These are phyloP conservation scores for Protonibea diacanthus DNA, from an alignment of 2,797 vertebrate species.

Conservation along the genomic window DNA sequence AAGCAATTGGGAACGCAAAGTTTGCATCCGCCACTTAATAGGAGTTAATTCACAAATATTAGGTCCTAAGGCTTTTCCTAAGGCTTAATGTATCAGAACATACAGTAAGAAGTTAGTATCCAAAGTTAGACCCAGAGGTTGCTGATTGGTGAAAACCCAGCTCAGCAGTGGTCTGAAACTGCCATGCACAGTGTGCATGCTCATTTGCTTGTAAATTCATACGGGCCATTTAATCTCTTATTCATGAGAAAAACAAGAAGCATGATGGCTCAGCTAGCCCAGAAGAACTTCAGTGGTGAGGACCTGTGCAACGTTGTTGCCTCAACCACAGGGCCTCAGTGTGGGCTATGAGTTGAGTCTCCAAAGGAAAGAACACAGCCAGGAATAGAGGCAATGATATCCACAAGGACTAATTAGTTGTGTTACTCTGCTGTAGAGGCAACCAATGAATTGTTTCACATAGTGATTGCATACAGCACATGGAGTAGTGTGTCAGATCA, in stretches of 20 bases:
- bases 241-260: slow-evolving; percentile 78
- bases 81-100: slow-evolving; percentile 4
- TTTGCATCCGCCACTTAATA: background rate
- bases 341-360: slow-evolving; percentile 32
- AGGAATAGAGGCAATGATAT: slow-evolving; percentile 48
- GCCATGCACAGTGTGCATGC: slow-evolving; percentile 37
- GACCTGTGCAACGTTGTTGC: slow-evolving; percentile 44
- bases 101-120: slow-evolving; percentile 31
- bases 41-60: background rate
- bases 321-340: slow-evolving; percentile 25
- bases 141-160: slow-evolving; percentile 49
- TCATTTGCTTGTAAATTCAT: slow-evolving; percentile 57
- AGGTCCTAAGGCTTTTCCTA: slow-evolving; percentile 9
- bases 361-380: slow-evolving; percentile 45
- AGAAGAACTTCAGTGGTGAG: slow-evolving; percentile 47
- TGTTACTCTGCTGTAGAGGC: slow-evolving; percentile 32
- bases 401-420: slow-evolving; percentile 61
- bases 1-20: background rate
- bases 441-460: slow-evolving; percentile 60
- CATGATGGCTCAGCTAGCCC: slow-evolving; percentile 55
- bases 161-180: slow-evolving; percentile 57
- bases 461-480: slow-evolving; percentile 33
- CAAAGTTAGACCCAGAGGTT: slow-evolving; percentile 38
- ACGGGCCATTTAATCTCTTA: slow-evolving; percentile 71
- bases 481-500: slow-evolving; percentile 31